These are phyloP conservation scores for Ibycter americanus DNA, from an alignment of 2,797 vertebrate genomes.

Conservation along the genomic window DNA sequence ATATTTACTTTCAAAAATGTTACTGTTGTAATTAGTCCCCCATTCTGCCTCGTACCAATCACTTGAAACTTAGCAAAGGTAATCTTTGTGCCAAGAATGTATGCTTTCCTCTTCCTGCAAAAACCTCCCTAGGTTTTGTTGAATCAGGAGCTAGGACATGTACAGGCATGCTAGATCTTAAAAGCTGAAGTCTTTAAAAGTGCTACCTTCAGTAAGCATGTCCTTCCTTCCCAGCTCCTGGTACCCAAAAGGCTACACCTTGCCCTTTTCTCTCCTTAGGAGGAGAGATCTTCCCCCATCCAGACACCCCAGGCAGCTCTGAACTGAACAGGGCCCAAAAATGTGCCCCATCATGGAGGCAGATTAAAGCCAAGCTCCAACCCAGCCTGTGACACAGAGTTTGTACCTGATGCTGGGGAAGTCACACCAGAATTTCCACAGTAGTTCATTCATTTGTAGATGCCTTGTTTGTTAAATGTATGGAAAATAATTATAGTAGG, in stretches of 20 bases:
- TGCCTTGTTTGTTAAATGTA: neutral
- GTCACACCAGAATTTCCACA: neutral
- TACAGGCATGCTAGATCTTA: neutral
- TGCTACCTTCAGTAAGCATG: fast-evolving
- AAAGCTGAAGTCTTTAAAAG: neutral
- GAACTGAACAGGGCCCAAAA: neutral
- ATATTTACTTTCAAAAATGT: neutral
- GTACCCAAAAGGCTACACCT: neutral
- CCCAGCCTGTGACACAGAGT: neutral
- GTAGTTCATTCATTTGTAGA: neutral
- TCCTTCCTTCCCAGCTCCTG: neutral
- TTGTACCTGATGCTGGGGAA: neutral
- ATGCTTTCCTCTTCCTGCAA: neutral
- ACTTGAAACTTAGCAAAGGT: neutral
- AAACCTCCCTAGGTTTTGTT: neutral
- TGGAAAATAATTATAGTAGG: neutral
- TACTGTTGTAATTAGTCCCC: fast-evolving
- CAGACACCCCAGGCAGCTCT: neutral
- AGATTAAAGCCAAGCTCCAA: neutral
- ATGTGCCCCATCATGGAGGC: neutral
- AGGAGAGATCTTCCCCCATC: neutral
- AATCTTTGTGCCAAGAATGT: neutral
- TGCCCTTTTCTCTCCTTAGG: neutral
- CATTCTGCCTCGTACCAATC: neutral
- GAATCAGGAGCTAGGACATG: neutral